Base-by-base conservation (phyloP, 1,140 invertebrate genomes). In the Neelides sp. region DNA sequence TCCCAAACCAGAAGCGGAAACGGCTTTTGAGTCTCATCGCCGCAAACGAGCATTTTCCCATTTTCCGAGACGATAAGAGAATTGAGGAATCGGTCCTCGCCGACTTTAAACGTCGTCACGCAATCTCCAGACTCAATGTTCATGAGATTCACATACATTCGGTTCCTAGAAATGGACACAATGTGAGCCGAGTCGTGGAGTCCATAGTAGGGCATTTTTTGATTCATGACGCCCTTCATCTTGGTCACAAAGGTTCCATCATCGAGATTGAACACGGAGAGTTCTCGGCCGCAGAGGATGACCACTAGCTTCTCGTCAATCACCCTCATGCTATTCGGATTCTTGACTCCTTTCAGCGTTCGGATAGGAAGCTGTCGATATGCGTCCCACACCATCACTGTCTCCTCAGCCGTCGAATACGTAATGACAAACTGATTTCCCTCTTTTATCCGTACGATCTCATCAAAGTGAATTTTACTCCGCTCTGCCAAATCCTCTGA, bases 101-200 rank as follows among this genome's bases (percentile, higher is more conserved):
- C 85, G 7, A 83, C 84, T 63, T 87, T 89, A 64, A 88, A 88
- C 1, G 84, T 87, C 2, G 85, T 85, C 13, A 86, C 83, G 64
- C 84, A 83, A 61, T 88, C 83, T 46, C 84, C 81, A 54, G 74
- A 78, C 54, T 82, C 78, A 27, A 86, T 70, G 66, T 88, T 86
- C 77, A 88, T 85, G 48, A 91, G 73, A 68, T 90, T 88, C 34
- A 90, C 84, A 65, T 89, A 88, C 85, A 91, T 89, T 53, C 86
- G 66, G 68, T 89, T 89, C 34, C 86, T 71, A 1, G 84, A 85
- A 13, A 91, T 69, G 13, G 83, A 78, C 12, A 89, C 85, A 39
- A 87, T 68, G 66, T 87, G 84, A 17, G 77, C 75, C 34, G 75
- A 65, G 69, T 85, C 82, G 64, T 88, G 83, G 4, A 87, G 72